A percentile compares a stretch with the other conserved stretches of the same genome.
phyloP scores from a whole-genome alignment of 2,113 vertebrate species.

The Mesoclemmys tuberculata region DNA sequence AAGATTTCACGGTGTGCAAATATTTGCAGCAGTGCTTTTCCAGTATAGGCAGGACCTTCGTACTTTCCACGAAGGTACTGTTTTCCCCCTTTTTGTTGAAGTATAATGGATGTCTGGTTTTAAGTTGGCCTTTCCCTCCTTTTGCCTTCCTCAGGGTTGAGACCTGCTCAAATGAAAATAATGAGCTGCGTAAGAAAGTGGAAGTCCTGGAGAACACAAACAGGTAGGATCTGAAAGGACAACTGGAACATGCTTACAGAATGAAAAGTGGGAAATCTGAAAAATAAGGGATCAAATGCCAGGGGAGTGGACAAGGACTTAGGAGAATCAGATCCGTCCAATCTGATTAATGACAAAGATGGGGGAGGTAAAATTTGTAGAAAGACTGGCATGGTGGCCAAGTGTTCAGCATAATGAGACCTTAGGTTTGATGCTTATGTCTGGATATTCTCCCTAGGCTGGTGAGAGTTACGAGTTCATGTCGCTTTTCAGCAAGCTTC shows the following conservation, averaged over 20 bases:
- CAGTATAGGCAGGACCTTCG: background rate
- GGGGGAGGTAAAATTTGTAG: background rate
- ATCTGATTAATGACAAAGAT: background rate
- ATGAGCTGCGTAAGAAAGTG: conserved; percentile 94
- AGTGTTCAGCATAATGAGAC: background rate
- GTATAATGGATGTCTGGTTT: background rate
- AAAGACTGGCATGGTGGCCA: background rate
- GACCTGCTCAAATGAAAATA: conserved; percentile 95
- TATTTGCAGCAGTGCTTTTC: background rate
- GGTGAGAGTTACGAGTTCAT: background rate
- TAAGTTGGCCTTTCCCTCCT: background rate
- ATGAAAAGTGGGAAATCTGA: background rate
- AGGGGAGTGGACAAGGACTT: background rate
- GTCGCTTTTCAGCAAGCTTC: background rate
- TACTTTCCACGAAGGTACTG: background rate
- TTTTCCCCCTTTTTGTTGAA: background rate
- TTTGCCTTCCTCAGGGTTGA: conserved; percentile 87
- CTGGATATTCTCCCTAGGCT: background rate
- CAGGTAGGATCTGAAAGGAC: conserved; percentile 80
- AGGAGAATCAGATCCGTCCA: background rate
- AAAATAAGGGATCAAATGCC: background rate
- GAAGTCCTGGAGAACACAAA: conserved; percentile 96
- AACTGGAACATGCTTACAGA: accelerated
- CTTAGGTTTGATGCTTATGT: background rate
- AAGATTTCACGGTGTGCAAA: background rate